phyloP scores from a whole-genome alignment of 2,113 vertebrate genomes.

The Xyliphius kryptos region DNA sequence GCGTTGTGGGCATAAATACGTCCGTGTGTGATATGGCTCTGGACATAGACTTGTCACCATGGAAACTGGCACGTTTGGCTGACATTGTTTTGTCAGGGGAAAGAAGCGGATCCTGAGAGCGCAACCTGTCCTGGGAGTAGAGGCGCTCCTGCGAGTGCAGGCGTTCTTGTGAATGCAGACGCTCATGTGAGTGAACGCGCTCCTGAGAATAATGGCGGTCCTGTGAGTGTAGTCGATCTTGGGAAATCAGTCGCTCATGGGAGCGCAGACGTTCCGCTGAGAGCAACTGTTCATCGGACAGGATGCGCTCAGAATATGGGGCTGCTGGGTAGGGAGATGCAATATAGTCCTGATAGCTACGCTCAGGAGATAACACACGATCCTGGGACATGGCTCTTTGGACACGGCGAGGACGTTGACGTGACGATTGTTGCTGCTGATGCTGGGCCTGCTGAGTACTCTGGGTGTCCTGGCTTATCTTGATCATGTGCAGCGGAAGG shows the following conservation, averaged over 20 bases:
- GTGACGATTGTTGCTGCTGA: conserved; percentile 57
- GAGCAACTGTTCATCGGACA: conserved; percentile 87
- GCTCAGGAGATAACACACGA: conserved; percentile 81
- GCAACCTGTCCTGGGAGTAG: conserved; percentile 86
- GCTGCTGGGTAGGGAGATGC: conserved; percentile 64
- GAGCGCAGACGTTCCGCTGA: conserved; percentile 73
- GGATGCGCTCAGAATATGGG: conserved; percentile 77
- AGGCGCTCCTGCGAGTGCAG: conserved; percentile 87
- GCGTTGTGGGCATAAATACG: conserved; percentile 93
- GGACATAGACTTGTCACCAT: conserved; percentile 81
- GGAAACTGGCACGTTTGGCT: conserved; percentile 76
- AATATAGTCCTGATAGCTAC: conserved; percentile 74
- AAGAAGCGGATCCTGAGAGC: conserved; percentile 93
- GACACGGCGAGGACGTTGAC: conserved; percentile 82
- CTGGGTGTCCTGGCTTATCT: conserved; percentile 80
- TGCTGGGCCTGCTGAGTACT: conserved; percentile 59
- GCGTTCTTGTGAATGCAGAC: conserved; percentile 85
- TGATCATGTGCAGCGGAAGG: conserved; percentile 91
- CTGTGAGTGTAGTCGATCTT: conserved; percentile 85
- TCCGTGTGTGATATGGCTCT: conserved; percentile 93
- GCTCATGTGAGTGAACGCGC: conserved; percentile 87
- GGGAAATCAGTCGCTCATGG: conserved; percentile 82
- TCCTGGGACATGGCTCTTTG: conserved; percentile 97
- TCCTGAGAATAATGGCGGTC: conserved; percentile 89
- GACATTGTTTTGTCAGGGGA: conserved; percentile 83